Evolutionary conservation across 2,888 invertebrate species (phyloP), one percentile per base, ranked within the genome.

Genomic region (Tipula helvola): DNA sequence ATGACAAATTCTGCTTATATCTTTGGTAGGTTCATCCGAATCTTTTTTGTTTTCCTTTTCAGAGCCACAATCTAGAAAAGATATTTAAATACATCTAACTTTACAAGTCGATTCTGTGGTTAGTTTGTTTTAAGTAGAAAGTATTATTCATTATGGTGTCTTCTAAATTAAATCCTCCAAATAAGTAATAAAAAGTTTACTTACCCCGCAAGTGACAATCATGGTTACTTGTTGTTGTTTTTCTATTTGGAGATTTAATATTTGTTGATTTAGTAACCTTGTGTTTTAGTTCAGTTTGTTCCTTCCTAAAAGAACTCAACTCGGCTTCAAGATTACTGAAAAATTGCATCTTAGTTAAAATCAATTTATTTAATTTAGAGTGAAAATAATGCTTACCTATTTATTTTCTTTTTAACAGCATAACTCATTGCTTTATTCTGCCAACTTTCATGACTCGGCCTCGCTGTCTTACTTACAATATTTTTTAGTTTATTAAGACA

Each of bases 11-110:
- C 91, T 91, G 87, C 87, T 89, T 2, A 90, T 91, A 88, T 91
- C 91, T 87, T 91, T 91, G 88, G 91, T 91, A 88, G 91, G 89
- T 83, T 91, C 91, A 1, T 90, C 90, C 84, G 90, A 10, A 71
- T 18, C 10, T 71, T 71, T 71, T 10, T 71, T 71, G 10, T 28
- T 71, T 28, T 71, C 71, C n/a, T 71, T 71, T 28, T 71, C 71
- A 8, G 71, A 2, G 28, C 28, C 10, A 28, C 71, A 71, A 71
- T 71, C 71, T 71, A 71, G 28, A 28, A 71, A 28, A 71, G 28
- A 71, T 71, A 28, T 71, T 3, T 71, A 71, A 57, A 57, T 57
- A 10, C 12, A 13, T 39, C 7, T 39, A 39, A 39, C 28, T 28
- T 28, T 28, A 28, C 28, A 28, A 28, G 28, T 28, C 28, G 28